Evolutionary conservation across 2,113 vertebrate species (phyloP), one percentile per base, ranked within the genome.

Genomic region (Pionites leucogaster): DNA sequence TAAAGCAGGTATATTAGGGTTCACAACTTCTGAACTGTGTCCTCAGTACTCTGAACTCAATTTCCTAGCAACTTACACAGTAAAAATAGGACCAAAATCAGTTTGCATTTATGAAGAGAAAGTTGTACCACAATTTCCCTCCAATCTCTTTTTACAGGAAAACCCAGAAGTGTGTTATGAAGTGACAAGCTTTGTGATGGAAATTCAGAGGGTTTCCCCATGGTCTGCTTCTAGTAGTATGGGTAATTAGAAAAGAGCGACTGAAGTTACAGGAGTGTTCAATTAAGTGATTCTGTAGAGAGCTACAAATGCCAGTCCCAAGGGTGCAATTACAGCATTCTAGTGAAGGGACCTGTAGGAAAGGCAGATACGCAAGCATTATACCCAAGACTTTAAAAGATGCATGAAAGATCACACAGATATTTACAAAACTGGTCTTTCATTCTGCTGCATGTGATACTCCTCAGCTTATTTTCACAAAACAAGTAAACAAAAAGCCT

Each of bases 21-120:
- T 96, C 94, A 92, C 85, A 97, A 97, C 92, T 96, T 95, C 95
- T 97, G 97, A 98, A 97, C 97, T 98, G 96, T 97, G 96, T 98
- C 97, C 84, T 97, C 96, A 71, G 81, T 91, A 89, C 86, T 97
- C 92, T 93, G 96, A 98, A 98, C 97, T 96, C 97, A 97, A 98
- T 98, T 97, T 98, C 96, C 93, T 92, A 93, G 95, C 19, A 76
- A 91, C 95, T 90, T 94, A 84, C 68, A 24, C 70, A 70, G 92
- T 57, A 92, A 92, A 94, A 94, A 93, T 31, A 69, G 81, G 74
- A 78, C 41, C 24, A 74, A 67, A 60, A 84, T 88, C 37, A 35
- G n/a, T 68, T 92, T 90, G 41, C 50, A 33, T 65, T 81, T 68
- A 67, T 35, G 29, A 82, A 75, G 59, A 64, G 15, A 78, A 78